Evolutionary conservation across 1,140 invertebrate species (phyloP).

Genomic region (Ephestia elutella): DNA sequence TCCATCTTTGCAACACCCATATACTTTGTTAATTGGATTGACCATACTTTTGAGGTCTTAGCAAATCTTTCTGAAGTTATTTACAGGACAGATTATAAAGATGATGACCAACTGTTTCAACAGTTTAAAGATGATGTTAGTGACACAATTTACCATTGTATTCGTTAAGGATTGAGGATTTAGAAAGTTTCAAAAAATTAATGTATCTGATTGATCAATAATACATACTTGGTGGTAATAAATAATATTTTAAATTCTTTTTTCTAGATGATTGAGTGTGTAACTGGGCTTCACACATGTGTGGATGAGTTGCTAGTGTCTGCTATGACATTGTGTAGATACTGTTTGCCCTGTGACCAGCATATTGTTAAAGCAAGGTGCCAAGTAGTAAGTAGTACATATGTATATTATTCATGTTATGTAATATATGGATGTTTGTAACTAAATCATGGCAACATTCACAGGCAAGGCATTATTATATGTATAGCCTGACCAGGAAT

Average conservation of each 20-base stretch:
- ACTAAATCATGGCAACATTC: too few species aligned
- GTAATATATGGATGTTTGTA: too few species aligned
- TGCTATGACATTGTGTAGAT: slow-evolving; percentile 59
- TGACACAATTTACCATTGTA: background rate
- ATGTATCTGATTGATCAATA: too few species aligned
- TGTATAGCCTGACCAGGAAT: too few species aligned
- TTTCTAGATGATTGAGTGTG: slow-evolving; percentile 50
- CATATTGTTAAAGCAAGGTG: slow-evolving; percentile 55
- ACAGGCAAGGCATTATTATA: too few species aligned
- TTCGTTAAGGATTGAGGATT: too few species aligned
- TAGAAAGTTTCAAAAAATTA: too few species aligned
- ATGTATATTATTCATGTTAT: too few species aligned
- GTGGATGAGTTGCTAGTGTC: slow-evolving; percentile 60
- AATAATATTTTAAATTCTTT: too few species aligned
- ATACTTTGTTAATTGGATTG: slow-evolving; percentile 70
- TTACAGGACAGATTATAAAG: slow-evolving; percentile 46
- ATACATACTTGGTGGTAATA: too few species aligned
- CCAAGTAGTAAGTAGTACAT: slow-evolving; percentile 51
- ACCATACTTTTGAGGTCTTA: slow-evolving; percentile 61
- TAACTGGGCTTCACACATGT: slow-evolving; percentile 44
- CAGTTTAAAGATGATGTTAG: slow-evolving; percentile 50
- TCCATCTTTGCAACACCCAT: slow-evolving; percentile 41
- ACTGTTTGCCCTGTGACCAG: slow-evolving; percentile 53
- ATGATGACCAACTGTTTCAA: slow-evolving; percentile 24
- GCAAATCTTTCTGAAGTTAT: slow-evolving; percentile 43